Percentiles rank a stretch among this genome's conserved stretches.
Conservation (phyloP, 2,113 vertebrate genomes). For the Varanus komodoensis region DNA sequence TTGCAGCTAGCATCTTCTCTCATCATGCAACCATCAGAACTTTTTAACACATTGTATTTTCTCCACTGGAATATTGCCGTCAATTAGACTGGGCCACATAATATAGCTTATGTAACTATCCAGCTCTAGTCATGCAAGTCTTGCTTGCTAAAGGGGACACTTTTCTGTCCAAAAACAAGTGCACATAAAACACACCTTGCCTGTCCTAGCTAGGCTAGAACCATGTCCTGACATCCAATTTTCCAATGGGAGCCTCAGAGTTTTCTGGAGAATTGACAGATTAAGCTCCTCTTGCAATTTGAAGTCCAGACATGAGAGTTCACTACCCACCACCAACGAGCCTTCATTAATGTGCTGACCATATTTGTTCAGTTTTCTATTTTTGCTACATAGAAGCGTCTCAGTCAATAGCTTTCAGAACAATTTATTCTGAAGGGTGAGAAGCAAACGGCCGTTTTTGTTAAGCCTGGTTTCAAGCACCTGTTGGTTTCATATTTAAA, state of each 20-base stretch:
- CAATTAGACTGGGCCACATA: neutral
- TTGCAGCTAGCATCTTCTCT: neutral
- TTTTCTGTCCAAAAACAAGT: neutral
- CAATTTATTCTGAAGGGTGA: neutral
- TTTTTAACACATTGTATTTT: neutral
- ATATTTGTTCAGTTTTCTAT: neutral
- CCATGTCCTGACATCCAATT: neutral
- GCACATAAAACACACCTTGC: neutral
- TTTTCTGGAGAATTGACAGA: too few relatives aligned
- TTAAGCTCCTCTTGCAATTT: neutral
- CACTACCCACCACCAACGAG: neutral
- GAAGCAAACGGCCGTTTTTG: neutral
- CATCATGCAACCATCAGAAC: neutral
- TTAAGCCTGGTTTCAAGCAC: neutral
- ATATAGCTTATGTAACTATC: neutral
- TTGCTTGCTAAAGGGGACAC: neutral
- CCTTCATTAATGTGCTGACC: neutral
- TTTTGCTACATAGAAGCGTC: neutral
- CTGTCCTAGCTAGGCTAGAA: neutral
- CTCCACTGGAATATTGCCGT: neutral
- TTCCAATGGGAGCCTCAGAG: too few relatives aligned
- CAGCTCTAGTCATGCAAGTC: neutral
- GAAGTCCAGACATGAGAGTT: neutral
- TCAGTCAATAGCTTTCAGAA: neutral
- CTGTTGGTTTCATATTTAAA: conserved; percentile 16